Evolutionary conservation across 2,797 vertebrate species (phyloP), one percentile per base, ranked within the genome.

Genomic region (Sphenopsis melanotis): DNA sequence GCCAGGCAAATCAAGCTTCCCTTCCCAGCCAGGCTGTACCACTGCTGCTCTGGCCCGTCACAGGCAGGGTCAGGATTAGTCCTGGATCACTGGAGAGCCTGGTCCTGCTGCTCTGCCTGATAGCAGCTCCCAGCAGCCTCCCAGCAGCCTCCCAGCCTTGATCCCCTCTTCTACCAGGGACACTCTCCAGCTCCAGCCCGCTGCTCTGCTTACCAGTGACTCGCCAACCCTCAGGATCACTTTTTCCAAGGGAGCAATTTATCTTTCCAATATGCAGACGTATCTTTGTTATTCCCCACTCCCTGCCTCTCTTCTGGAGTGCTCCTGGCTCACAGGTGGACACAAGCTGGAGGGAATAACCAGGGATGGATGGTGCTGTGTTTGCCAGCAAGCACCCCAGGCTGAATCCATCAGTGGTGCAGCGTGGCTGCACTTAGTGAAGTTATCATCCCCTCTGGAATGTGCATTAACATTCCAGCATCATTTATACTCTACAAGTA

Each of bases 1-100:
- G 49, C 83, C 70, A 90, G 65, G 91, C 87, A 94, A 92, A 90
- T 83, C 89, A 75, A 64, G 78, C 80, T 82, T 84, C 81, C 70
- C 87, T 87, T 80, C 63, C 47, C 61, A 47, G 84, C 36, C 80
- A 14, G 0, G 2, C 57, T 61, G 56, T 2, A 77, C 55, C 53
- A 6, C 34, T 15, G 4, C 71, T 50, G 75, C 89, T 83, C 81
- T 71, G 57, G 60, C 60, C 78, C 64, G 20, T 60, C 42, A 49
- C 59, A 42, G 60, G 29, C 75, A 85, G 89, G 83, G 71, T 74
- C 87, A 71, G 90, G 68, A 77, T 69, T 65, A 85, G 83, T 56
- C 83, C 92, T 0, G 0, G 59, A 49, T 61, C 86, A 50, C 64
- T 50, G 77, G 44, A 82, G 83, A 49, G 50, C 37, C 47, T 49